Percentiles rank a stretch among this genome's conserved stretches.
These are phyloP conservation scores for Notarius quadriscutis DNA, from an alignment of 2,113 vertebrate genomes.

Conservation along the genomic window DNA sequence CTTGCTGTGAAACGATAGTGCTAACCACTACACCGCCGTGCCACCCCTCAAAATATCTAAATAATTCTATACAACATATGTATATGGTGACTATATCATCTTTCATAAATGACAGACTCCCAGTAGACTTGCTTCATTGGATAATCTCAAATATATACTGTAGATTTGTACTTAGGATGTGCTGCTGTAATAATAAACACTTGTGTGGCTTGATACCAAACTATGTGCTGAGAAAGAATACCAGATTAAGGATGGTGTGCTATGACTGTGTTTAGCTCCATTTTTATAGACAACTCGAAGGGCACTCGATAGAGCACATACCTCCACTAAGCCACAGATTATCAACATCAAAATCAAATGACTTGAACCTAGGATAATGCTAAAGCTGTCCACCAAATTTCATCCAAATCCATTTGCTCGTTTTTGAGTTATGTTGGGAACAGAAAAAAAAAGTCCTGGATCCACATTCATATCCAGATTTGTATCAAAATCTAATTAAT, in stretches of 20 bases:
- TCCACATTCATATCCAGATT: too few species aligned
- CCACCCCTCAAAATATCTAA: background rate
- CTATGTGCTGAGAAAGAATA: background rate
- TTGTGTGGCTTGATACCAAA: background rate
- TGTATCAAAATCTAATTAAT: too few species aligned
- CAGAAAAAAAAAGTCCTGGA: too few species aligned
- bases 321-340: too few species aligned
- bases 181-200: background rate
- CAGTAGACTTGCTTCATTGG: background rate
- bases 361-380: too few species aligned
- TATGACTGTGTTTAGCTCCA: background rate
- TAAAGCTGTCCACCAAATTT: too few species aligned
- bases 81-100: background rate
- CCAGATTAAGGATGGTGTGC: background rate
- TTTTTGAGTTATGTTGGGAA: too few species aligned
- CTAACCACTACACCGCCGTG: too few species aligned
- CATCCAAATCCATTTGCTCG: too few species aligned
- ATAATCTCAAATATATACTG: background rate
- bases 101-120: background rate
- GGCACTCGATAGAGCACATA: too few species aligned
- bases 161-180: background rate
- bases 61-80: background rate
- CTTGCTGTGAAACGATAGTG: too few species aligned
- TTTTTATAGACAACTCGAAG: background rate
- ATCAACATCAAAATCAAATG: too few species aligned